phyloP scores from a whole-genome alignment of 2,888 invertebrate species.

The Phortica magna region DNA sequence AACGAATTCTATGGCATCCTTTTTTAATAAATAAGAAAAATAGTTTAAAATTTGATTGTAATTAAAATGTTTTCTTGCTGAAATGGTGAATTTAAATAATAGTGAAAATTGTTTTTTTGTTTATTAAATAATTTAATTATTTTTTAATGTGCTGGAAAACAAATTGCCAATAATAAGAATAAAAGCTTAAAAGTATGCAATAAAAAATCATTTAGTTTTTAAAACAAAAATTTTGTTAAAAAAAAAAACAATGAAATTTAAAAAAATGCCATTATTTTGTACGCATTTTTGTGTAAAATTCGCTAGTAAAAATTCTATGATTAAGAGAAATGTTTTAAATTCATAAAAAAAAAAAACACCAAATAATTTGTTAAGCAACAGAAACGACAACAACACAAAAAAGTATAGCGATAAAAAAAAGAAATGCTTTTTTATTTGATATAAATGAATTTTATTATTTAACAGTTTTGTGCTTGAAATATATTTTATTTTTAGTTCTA shows the following conservation, averaged over 20 bases:
- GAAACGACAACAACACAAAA: not conserved
- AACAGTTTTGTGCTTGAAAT: not conserved
- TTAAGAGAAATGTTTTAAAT: not conserved
- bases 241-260: not conserved
- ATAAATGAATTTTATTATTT: not conserved
- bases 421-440: not conserved
- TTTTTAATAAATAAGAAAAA: no score
- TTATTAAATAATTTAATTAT: constrained; percentile 51
- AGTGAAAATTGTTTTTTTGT: constrained; percentile 63
- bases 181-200: not conserved
- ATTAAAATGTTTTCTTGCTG: not conserved
- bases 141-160: constrained; percentile 43
- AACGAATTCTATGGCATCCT: no score
- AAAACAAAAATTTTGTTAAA: not conserved
- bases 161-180: constrained; percentile 19
- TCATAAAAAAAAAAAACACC: constrained; percentile 7
- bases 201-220: not conserved
- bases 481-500: not conserved
- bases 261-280: constrained; percentile 4
- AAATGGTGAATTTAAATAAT: constrained; percentile 69
- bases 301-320: not conserved
- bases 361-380: constrained; percentile 6
- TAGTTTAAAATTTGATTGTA: no score
- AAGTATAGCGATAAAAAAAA: not conserved
- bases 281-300: constrained; percentile 12